These are phyloP conservation scores for Amazonetta brasiliensis DNA, from an alignment of 2,797 vertebrate species.

Conservation along the genomic window DNA sequence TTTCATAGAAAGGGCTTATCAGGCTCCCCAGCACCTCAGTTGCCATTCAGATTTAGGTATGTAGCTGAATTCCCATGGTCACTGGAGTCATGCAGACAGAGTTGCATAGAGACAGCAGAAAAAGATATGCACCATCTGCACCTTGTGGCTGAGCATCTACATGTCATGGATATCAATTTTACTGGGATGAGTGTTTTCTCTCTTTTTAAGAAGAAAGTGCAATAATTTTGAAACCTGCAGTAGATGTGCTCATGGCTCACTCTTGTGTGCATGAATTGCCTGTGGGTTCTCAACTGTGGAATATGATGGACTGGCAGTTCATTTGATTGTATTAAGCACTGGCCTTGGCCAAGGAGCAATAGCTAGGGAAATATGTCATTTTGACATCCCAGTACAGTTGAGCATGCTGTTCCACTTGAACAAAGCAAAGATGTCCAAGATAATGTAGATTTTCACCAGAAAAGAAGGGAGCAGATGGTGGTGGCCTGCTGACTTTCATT, in stretches of 20 bases:
- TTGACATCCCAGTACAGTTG: neutral
- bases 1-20: neutral
- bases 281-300: neutral
- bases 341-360: neutral
- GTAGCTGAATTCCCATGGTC: neutral
- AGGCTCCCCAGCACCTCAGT: neutral
- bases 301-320: neutral
- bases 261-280: neutral
- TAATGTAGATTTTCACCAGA: neutral
- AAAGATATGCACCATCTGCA: neutral
- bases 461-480: neutral
- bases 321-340: fast-evolving
- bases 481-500: neutral
- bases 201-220: neutral
- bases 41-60: neutral
- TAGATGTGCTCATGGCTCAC: neutral
- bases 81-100: neutral
- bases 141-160: neutral
- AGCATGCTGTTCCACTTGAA: neutral
- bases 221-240: neutral
- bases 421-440: neutral
- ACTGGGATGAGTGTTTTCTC: neutral
- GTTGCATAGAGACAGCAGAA: neutral
- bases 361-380: neutral
- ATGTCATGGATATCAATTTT: neutral